These are phyloP conservation scores for Euphysa ruthae DNA, from an alignment of 30 jellyfish, hydroid and myxozoan species.

Conservation along the genomic window DNA sequence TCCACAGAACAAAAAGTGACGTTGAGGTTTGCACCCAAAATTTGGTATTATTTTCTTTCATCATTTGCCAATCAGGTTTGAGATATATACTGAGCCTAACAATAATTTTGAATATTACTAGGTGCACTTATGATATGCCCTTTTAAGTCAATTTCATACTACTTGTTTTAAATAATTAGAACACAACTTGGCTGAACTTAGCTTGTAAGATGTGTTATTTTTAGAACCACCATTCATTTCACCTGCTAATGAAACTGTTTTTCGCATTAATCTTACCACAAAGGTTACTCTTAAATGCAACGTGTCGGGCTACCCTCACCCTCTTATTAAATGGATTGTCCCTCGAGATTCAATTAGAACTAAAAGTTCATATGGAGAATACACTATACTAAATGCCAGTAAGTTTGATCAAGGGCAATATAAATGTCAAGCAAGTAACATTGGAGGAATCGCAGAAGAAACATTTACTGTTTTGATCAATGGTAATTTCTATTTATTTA, in stretches of 20 bases:
- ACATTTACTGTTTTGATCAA: conserved; percentile 48
- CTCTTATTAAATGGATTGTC: conserved; percentile 48
- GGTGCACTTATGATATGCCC: no score
- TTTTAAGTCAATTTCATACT: no score
- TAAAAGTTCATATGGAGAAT: neutral
- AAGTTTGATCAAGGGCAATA: conserved; percentile 78
- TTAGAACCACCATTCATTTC: conserved; percentile 65
- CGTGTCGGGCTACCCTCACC: conserved; percentile 68
- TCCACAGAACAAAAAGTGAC: no score
- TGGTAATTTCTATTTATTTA: conserved; percentile 30
- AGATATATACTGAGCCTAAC: no score
- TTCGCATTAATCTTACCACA: conserved; percentile 34
- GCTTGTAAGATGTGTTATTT: no score
- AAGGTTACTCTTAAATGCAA: conserved; percentile 36
- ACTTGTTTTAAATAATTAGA: no score
- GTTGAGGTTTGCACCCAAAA: no score
- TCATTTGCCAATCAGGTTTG: no score
- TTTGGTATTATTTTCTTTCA: no score
- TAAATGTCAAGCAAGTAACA: conserved; percentile 62
- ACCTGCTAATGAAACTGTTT: conserved; percentile 24
- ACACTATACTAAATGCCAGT: conserved; percentile 18
- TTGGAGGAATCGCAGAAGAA: conserved; percentile 65
- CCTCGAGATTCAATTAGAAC: conserved; percentile 9
- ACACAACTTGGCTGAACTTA: no score
- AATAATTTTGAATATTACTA: no score